A percentile compares a stretch with the other conserved stretches of the same genome.
Conservation (phyloP, 1,140 invertebrate species). For the Thalassaphorura encarpata region DNA sequence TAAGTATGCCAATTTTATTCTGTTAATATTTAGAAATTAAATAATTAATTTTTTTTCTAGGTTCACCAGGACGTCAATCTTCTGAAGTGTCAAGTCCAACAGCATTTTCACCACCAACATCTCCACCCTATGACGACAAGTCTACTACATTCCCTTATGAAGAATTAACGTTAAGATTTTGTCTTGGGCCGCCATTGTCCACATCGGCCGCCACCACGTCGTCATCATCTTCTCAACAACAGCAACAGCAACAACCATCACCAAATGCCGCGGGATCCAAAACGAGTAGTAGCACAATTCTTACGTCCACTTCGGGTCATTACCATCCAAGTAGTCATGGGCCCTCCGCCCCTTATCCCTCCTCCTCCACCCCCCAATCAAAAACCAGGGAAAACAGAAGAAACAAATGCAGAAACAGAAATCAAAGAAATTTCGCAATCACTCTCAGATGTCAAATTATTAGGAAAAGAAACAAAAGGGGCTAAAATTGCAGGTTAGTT, state of each 20-base stretch:
- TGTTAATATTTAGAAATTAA: neutral
- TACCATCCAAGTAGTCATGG: no score
- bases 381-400: no score
- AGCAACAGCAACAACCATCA: no score
- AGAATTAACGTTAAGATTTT: slow-evolving; percentile 30
- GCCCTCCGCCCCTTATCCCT: no score
- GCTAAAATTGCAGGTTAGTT: slow-evolving; percentile 24
- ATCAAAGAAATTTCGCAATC: no score
- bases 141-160: slow-evolving; percentile 28
- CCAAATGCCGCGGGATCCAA: no score
- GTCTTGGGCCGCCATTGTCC: slow-evolving; percentile 8
- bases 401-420: no score
- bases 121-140: slow-evolving; percentile 12
- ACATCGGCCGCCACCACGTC: neutral
- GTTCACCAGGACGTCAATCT: slow-evolving; percentile 11
- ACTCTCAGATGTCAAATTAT: slow-evolving; percentile 10
- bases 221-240: no score
- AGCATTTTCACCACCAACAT: slow-evolving; percentile 21
- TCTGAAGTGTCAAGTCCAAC: slow-evolving; percentile 14
- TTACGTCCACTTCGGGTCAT: no score
- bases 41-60: neutral
- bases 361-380: no score
- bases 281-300: no score
- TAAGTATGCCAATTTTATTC: neutral
- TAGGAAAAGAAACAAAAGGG: slow-evolving; percentile 30